Base-by-base conservation (phyloP, 2,888 invertebrate genomes). In the Neoascia interrupta region DNA sequence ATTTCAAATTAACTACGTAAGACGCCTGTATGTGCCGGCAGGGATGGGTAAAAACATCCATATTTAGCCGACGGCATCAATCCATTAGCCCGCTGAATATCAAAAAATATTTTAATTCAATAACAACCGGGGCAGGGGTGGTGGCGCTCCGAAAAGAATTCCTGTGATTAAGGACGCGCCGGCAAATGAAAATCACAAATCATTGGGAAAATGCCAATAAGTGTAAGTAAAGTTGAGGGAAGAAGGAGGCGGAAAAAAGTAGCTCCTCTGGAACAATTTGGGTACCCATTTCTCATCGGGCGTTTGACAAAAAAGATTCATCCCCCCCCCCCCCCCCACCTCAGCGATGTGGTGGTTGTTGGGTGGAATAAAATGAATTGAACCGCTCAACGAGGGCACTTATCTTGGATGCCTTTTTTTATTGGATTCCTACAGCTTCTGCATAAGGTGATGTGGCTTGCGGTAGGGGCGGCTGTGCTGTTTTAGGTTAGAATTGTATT, bases 181-280 rank as follows among this genome's bases (percentile, higher is more conserved):
- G 11, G 5, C 21, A 43, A 53, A 53, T 64, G 11, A 10, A 41
- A 43, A 64, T 64, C 63, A 64, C 63, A 64, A 64, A 43, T 64
- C 63, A 64, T 53, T 23, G 41, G 8, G 61, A 53, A 34, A 63
- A 63, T 63, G 49, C 51, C 31, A 63, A 51, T 63, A 51, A 63
- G 18, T 15, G 39, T 31, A 34, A 31, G 41, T 16, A 13, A 11
- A 28, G 13, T 6, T 26, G 26, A 26, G 26, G 6, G 10, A 26
- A 26, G 6, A 26, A 10, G 21, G 36, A 21, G 10, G 10, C 23
- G 10, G 13, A 11, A 6, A 26, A 16, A 11, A n/a, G n/a, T n/a
- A n/a, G 18, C 10, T 23, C 16, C 5, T 60, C 16, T 21, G 36
- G 34, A 26, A 18, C 23, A 36, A 49, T 49, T 19, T 39, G 10